Evolutionary conservation across 2,113 vertebrate species (phyloP), one percentile per base, ranked within the genome.

Genomic region (Anthoscopus minutus): DNA sequence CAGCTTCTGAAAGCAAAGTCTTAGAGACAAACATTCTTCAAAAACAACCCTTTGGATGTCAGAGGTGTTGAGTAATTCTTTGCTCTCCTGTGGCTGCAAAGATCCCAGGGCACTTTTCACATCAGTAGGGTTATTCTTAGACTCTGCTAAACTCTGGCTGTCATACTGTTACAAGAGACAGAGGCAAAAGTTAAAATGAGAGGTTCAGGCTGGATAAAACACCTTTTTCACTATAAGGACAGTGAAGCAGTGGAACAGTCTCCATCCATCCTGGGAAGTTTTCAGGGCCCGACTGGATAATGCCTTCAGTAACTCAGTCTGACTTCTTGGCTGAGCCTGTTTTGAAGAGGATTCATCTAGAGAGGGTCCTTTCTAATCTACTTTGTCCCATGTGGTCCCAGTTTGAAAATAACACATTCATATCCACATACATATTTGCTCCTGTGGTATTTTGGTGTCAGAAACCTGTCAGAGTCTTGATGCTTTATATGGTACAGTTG

Each of bases 1-100:
- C 94, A 97, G 65, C 61, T 85, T 94, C 83, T 91, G 86, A 81
- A 89, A 92, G 81, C n/a, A 60, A 83, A 88, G 23, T 60, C 65
- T 78, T 51, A 35, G 65, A 91, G 58, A 79, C 38, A 92, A 91
- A 81, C 48, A 33, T 85, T 57, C 81, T 81, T 93, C 91, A 72
- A 69, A 94, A 92, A 57, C 84, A 91, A 17, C 28, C 37, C 76
- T 72, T 79, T 53, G 65, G 61, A 92, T 72, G 73, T 93, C 89
- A 89, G 89, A 92, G 71, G 57, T 7, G 5, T 78, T 62, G 73
- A 87, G 70, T 79, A 91, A 94, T 93, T 91, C 71, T 72, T 87
- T 71, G 50, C 62, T 87, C 45, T 84, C 51, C 83, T 56, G 56
- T 67, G 84, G 57, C 67, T 94, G 56, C 88, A 74, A 88, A 45